Conservation (phyloP, 2,888 invertebrate genomes). For the Drosophila acutilabella region DNA sequence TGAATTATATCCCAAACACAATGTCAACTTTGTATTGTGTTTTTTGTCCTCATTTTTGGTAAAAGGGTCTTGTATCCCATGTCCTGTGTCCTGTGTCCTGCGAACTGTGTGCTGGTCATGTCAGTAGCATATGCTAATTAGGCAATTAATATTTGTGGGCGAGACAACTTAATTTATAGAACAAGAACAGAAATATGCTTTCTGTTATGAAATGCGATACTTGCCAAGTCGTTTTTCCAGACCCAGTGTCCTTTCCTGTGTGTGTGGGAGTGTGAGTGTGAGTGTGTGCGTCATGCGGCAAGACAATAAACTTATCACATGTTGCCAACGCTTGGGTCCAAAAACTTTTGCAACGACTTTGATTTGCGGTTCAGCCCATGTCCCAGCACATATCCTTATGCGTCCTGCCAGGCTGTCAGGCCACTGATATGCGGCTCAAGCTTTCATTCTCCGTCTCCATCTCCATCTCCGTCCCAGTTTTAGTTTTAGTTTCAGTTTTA, state of each 20-base stretch:
- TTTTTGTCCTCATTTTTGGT: constrained; percentile 21
- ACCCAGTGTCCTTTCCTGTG: constrained; percentile 5
- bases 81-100: constrained; percentile 20
- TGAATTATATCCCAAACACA: constrained; percentile 19
- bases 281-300: constrained; percentile 65
- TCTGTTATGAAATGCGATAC: constrained; percentile 71
- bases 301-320: constrained; percentile 82
- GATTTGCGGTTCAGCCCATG: constrained; percentile 69
- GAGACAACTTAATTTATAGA: constrained; percentile 82
- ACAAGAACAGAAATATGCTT: constrained; percentile 67
- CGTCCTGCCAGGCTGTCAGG: constrained; percentile 72
- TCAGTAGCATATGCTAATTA: constrained; percentile 85
- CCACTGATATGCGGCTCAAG: constrained; percentile 81
- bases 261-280: constrained; percentile 6
- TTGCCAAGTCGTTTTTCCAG: constrained; percentile 51
- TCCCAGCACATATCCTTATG: constrained; percentile 44
- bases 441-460: constrained; percentile 22
- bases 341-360: constrained; percentile 70
- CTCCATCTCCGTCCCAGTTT: constrained; percentile 30
- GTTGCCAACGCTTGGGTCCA: constrained; percentile 55
- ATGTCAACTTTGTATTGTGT: constrained; percentile 36
- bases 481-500: constrained; percentile 36
- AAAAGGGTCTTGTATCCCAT: constrained; percentile 32
- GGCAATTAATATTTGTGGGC: constrained; percentile 85
- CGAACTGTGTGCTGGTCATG: constrained; percentile 60